Conservation (phyloP, 2,888 invertebrate genomes). For the Chrysina gloriosa region DNA sequence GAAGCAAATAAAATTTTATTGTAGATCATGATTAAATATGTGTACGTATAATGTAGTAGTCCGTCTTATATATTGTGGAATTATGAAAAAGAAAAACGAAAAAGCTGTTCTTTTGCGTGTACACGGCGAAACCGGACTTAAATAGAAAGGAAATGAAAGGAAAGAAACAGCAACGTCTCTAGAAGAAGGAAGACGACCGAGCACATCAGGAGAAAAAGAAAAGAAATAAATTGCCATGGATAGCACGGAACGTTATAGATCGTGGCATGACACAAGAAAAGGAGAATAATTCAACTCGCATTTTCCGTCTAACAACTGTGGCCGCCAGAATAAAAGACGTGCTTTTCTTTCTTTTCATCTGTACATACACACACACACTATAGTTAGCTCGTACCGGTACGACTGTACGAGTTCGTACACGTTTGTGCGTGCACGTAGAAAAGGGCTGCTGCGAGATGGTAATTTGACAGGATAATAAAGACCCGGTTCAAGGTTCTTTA, state of each 20-base stretch:
- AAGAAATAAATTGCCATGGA: conserved; percentile 36
- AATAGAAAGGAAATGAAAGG: too few species aligned
- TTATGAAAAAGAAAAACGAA: too few species aligned
- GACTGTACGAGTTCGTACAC: neutral
- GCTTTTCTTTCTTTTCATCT: conserved; percentile 49
- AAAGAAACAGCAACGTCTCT: conserved; percentile 4
- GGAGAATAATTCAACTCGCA: conserved; percentile 49
- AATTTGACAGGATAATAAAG: conserved; percentile 63
- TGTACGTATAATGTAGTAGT: too few species aligned
- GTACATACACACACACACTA: conserved; percentile 48
- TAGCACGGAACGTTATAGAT: conserved; percentile 45
- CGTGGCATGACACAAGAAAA: conserved; percentile 49
- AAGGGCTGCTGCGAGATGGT: conserved; percentile 53
- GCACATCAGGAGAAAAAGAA: conserved; percentile 16
- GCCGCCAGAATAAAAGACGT: conserved; percentile 49
- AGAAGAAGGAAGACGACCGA: conserved; percentile 26
- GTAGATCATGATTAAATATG: too few species aligned
- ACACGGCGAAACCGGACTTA: too few species aligned
- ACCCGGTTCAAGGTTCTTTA: conserved; percentile 60
- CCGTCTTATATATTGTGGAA: too few species aligned
- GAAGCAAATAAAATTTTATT: too few species aligned
- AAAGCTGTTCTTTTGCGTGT: too few species aligned
- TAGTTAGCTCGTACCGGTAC: conserved; percentile 47
- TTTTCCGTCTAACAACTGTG: conserved; percentile 51
- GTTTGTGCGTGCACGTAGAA: neutral